Evolutionary conservation across 2,113 vertebrate species (phyloP), one percentile per base, ranked within the genome.

Genomic region (Notothenia coriiceps): DNA sequence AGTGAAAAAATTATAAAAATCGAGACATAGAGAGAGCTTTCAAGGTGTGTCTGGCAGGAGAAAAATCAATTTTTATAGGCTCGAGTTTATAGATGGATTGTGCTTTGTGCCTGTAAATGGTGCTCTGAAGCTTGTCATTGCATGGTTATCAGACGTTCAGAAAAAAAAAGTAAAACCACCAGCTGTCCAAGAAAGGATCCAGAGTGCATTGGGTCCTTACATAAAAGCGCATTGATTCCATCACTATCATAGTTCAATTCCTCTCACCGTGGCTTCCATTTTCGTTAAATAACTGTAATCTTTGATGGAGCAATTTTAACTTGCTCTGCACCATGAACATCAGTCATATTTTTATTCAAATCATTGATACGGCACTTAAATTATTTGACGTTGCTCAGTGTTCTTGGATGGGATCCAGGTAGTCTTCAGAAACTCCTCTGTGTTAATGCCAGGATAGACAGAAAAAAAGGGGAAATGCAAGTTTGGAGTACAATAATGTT

Each of bases 1-100:
- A 11, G 33, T 40, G 18, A 52, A 55, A 2, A 44, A 74, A 79
- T 52, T 11, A 79, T 50, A 62, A 60, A 62, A 77, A 70, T 43
- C 6, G 2, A 35, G 57, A 89, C 52, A 54, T 60, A 44, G 52
- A 50, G 43, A 84, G 56, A 63, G 60, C 52, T 62, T 81, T 86
- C 17, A 73, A 72, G 50, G 73, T 54, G 12, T 69, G 44, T 35
- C 52, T 66, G 66, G 70, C 70, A 69, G 64, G 52, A 77, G 56
- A 69, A 82, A 72, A 86, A 86, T 84, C 51, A 2, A 62, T 79
- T 69, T 86, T 86, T 74, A 86, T 82, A 52, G 72, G 43, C 44
- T 60, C 22, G 13, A 55, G 70, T 80, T 84, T 82, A 70, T 67
- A 64, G 62, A 80, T 75, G 50, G 65, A 60, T 82, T 80, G 61